Evolutionary conservation across 2,888 invertebrate species (phyloP).

Genomic region (Clistopyga incitator): DNA sequence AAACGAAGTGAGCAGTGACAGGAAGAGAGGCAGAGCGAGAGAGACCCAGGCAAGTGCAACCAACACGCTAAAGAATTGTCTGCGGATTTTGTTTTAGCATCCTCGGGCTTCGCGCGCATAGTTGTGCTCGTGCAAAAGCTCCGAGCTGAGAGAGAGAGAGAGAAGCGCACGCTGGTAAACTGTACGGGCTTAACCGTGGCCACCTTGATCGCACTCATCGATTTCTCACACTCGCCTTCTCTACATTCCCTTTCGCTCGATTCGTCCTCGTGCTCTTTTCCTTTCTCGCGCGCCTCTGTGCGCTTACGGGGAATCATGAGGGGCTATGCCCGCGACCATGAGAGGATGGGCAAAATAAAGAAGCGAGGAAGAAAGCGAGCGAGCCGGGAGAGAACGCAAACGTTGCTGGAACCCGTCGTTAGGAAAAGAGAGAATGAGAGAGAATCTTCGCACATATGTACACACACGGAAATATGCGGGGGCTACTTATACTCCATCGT

Average conservation of each 20-base stretch:
- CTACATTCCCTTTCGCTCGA: conserved; percentile 64
- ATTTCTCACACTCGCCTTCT: conserved; percentile 80
- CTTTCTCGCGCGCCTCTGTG: conserved; percentile 64
- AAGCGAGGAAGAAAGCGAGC: conserved; percentile 46
- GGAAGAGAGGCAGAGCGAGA: conserved; percentile 25
- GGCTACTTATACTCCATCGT: conserved; percentile 15
- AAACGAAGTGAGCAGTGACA: conserved; percentile 39
- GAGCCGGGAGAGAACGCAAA: conserved; percentile 57
- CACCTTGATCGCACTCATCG: conserved; percentile 82
- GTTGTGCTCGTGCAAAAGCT: conserved; percentile 49
- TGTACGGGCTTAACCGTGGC: conserved; percentile 68
- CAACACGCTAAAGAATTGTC: conserved; percentile 81
- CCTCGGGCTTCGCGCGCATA: conserved; percentile 47
- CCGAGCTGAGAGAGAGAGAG: conserved; percentile 39
- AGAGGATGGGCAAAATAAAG: conserved; percentile 42
- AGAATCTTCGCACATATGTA: conserved; percentile 42
- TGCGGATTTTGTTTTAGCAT: conserved; percentile 82
- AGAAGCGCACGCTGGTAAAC: conserved; percentile 41
- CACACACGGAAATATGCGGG: conserved; percentile 10
- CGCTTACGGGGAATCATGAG: conserved; percentile 34
- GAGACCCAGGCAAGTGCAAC: conserved; percentile 56
- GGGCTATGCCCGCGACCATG: conserved; percentile 24
- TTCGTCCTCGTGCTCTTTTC: conserved; percentile 59
- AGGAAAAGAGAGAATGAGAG: conserved; percentile 54
- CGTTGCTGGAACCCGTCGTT: conserved; percentile 58